These are phyloP conservation scores for Stigmatopora nigra DNA, from an alignment of 2,113 vertebrate genomes.

Conservation along the genomic window DNA sequence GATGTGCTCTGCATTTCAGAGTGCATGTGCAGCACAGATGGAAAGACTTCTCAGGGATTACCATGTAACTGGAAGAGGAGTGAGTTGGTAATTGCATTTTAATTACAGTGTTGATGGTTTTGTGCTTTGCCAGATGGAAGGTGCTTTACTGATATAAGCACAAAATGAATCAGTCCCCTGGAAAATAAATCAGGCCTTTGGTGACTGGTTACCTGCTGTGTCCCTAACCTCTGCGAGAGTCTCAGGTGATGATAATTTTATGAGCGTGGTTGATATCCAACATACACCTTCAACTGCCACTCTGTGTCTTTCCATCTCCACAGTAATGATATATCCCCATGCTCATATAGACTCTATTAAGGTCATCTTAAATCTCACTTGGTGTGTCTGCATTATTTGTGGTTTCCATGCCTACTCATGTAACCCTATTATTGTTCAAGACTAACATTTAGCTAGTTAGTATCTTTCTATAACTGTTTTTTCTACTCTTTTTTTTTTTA, in stretches of 20 bases:
- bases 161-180: conserved; percentile 77
- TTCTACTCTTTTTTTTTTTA: no score
- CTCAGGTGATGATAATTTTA: conserved; percentile 42
- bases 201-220: conserved; percentile 54
- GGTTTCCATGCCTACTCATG: not conserved
- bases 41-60: conserved; percentile 92
- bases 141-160: conserved; percentile 84
- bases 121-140: conserved; percentile 90
- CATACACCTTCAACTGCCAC: conserved; percentile 10
- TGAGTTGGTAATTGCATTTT: conserved; percentile 97
- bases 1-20: conserved; percentile 29
- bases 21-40: conserved; percentile 81
- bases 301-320: not conserved
- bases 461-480: no score
- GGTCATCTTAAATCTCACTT: not conserved
- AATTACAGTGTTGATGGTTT: conserved; percentile 97
- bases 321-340: not conserved
- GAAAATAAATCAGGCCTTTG: conserved; percentile 54
- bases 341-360: not conserved
- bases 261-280: conserved; percentile 30
- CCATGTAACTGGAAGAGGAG: conserved; percentile 71
- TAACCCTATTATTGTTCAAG: no score
- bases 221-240: conserved; percentile 39
- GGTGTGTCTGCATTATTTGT: not conserved
- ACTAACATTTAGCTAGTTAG: no score